Evolutionary conservation across 2,113 vertebrate genomes (phyloP), one percentile per base, ranked within the genome.

Genomic region (Microcebus murinus): DNA sequence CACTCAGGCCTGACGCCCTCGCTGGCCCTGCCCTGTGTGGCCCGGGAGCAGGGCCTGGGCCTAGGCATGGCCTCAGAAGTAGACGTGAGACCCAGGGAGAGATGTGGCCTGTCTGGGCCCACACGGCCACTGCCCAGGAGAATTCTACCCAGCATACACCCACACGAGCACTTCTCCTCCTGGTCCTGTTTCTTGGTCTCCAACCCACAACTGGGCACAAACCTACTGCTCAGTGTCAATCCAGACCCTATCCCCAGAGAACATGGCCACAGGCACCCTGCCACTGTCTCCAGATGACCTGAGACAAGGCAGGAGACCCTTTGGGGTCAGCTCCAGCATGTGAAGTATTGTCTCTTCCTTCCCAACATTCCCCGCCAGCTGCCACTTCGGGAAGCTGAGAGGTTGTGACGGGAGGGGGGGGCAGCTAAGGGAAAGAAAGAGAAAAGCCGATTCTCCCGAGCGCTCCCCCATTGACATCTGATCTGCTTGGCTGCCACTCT

Each of bases 391-490:
- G 8, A 52, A 65, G 18, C 31, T 12, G 5, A 31, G 79, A 45
- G 39, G 36, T 20, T 63, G 23, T 63, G 59, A 1, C 3, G 3
- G 23, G 11, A 1, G 3, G 13, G 45, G 27, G n/a, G 3, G 3
- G 36, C 8, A 25, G 50, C 2, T 8, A 70, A 68, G 45, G 8
- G 2, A 57, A 39, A 29, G 65, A 39, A 67, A 79, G 31, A 18
- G 31, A 34, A 42, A 86, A 42, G 7, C 23, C 13, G 0, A 45
- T 67, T 25, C 39, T 85, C 45, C 59, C 36, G 13, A 6, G 31
- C 0, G 12, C 36, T 57, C n/a, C 63, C 87, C 92, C 96, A 74
- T 42, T 81, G 71, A 87, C 91, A 97, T 93, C 96, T 92, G 96
- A 90, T 89, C 81, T 1, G 45, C 76, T 96, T 59, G 86, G 71